phyloP scores from a whole-genome alignment of 92 coral and sea anemone genomes.

The Phenganax marumi region DNA sequence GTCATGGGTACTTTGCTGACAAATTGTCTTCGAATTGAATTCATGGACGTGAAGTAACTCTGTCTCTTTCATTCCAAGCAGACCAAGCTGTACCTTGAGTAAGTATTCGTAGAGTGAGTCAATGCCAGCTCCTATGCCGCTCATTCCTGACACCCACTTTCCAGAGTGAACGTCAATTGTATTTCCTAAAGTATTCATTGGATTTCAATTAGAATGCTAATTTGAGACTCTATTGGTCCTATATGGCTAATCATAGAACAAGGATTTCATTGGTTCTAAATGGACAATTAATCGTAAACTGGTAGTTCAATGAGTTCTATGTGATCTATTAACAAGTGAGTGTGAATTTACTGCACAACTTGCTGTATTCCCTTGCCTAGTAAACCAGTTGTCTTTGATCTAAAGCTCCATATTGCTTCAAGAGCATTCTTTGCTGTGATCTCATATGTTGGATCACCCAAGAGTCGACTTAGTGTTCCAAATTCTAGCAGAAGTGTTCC shows the following conservation, averaged over 20 bases:
- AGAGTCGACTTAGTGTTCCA: conserved; percentile 84
- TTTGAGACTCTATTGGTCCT: too few species aligned
- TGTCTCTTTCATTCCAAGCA: not conserved
- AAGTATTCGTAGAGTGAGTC: conserved; percentile 96
- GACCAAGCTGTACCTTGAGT: conserved; percentile 68
- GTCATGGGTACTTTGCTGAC: not conserved
- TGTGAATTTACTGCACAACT: too few species aligned
- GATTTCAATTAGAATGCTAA: not conserved
- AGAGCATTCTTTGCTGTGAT: conserved; percentile 79
- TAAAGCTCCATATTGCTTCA: conserved; percentile 71
- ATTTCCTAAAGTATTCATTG: conserved; percentile 60
- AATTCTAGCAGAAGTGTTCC: conserved; percentile 86
- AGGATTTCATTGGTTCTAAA: too few species aligned
- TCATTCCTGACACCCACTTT: conserved; percentile 86
- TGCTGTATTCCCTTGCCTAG: conserved; percentile 56
- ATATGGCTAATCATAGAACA: too few species aligned
- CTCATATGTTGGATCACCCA: conserved; percentile 93
- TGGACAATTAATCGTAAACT: too few species aligned
- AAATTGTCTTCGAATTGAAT: not conserved
- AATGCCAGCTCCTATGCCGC: conserved; percentile 96
- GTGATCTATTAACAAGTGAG: not conserved
- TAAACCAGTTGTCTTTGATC: conserved; percentile 78
- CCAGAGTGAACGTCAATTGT: conserved; percentile 76
- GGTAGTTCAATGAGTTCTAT: too few species aligned
- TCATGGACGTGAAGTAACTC: not conserved